Base-by-base conservation (phyloP, 2,797 vertebrate genomes). In the Leontocebus nigricollis region DNA sequence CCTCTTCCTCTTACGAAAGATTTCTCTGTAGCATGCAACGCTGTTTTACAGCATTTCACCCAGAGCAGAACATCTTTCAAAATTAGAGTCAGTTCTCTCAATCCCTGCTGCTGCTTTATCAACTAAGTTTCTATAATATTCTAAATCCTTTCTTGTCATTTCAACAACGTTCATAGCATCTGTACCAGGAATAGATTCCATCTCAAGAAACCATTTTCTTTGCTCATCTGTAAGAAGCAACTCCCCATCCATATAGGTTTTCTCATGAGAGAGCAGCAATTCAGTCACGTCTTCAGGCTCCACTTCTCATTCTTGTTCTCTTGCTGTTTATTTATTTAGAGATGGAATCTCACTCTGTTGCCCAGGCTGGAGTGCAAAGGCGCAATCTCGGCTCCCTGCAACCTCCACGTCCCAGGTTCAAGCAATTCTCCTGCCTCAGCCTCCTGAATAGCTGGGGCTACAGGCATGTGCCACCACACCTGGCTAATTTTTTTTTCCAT, bases 321-420 rank as follows among this genome's bases (percentile, higher is more conserved):
- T 33, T 77, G 44, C 75, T 48, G 4, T 77, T 55, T 55, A 55
- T 55, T 55, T 55, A 55, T 55, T 55, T 55, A 55, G 8, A 55
- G 20, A 22, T 24, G 2, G 7, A 55, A 55, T 55, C 52, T 55
- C 1, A 2, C 52, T 55, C 20, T 9, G 52, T 55, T 22, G 52
- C 52, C 52, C 8, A 55, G 52, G 20, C 52, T 55, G 52, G 52
- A 55, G 52, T 55, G 52, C 20, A 55, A 8, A 9, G 20, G 52
- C 0, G 0, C 0, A 2, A 22, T 55, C 52, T 55, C 0, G 20
- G 52, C 52, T 55, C 52, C 22, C 52, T 9, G 20, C 52, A 55
- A 22, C 52, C 52, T 9, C 20, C 52, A 55, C 8, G 2, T 55
- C 52, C 52, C 20, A 22, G 52, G 52, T 55, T 55, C 20, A 55